Percentiles rank a stretch among this genome's conserved stretches.
phyloP scores from a whole-genome alignment of 2,797 vertebrate genomes.

The Falco concolor region DNA sequence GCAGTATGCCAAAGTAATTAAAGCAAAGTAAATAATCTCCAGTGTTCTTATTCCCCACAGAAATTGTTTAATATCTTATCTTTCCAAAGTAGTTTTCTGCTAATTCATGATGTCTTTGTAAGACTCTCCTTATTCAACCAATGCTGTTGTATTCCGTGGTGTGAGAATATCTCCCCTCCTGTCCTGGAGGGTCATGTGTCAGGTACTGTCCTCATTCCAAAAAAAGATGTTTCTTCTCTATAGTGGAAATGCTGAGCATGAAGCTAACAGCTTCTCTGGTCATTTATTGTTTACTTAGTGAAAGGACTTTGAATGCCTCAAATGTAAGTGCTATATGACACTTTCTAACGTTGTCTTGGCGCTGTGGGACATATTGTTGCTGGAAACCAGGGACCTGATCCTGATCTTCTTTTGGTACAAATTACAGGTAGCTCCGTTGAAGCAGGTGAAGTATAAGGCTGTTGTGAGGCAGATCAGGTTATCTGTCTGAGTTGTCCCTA shows the following conservation, averaged over 20 bases:
- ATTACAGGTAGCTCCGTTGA: background rate
- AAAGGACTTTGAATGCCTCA: background rate
- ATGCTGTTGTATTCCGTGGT: background rate
- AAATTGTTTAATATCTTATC: slow-evolving; percentile 76
- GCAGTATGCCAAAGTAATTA: slow-evolving; percentile 75
- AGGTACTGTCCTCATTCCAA: background rate
- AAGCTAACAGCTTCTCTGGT: background rate
- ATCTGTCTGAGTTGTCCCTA: background rate
- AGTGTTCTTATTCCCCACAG: slow-evolving; percentile 73
- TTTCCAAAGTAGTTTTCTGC: slow-evolving; percentile 69
- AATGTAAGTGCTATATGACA: background rate
- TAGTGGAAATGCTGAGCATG: background rate
- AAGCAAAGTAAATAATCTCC: slow-evolving; percentile 78
- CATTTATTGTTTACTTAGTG: background rate
- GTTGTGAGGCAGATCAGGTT: background rate
- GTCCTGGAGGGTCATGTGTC: fast-evolving
- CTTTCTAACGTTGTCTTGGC: background rate
- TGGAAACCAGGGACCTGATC: background rate
- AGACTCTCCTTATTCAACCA: slow-evolving; percentile 19
- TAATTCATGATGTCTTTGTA: slow-evolving; percentile 65
- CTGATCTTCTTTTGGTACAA: background rate
- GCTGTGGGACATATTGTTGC: background rate
- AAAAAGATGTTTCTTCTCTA: background rate
- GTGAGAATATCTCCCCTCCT: background rate
- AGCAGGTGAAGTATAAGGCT: background rate